Evolutionary conservation across 2,113 vertebrate genomes (phyloP).

Genomic region (Poeciliopsis turrubarensis): DNA sequence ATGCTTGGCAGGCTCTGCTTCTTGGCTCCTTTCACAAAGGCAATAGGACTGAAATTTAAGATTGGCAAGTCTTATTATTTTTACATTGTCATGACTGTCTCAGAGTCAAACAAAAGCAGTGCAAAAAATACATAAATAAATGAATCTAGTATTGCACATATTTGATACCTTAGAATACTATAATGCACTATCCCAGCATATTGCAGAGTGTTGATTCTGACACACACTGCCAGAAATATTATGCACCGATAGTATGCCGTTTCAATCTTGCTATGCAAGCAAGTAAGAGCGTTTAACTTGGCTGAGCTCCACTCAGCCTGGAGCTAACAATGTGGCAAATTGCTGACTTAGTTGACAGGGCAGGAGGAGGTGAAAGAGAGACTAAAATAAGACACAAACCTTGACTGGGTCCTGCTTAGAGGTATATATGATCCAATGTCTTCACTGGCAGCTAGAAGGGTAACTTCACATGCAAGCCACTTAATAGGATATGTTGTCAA

Average conservation of each 20-base stretch:
- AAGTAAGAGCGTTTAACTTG: conserved; percentile 14
- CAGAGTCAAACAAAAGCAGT: not conserved
- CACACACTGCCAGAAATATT: not conserved
- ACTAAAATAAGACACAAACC: conserved; percentile 44
- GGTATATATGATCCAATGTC: conserved; percentile 10
- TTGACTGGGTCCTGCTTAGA: conserved; percentile 15
- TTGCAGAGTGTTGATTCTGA: not conserved
- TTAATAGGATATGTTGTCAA: conserved; percentile 46
- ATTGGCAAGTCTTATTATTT: not conserved
- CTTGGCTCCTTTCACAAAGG: conserved; percentile 14
- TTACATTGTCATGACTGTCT: not conserved
- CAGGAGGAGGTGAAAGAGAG: conserved; percentile 27
- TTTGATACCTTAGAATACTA: not conserved
- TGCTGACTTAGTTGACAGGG: conserved; percentile 22
- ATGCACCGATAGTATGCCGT: not conserved
- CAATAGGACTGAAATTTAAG: conserved; percentile 1
- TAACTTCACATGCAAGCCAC: conserved; percentile 17
- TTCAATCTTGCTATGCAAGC: not conserved
- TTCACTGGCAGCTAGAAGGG: conserved; percentile 12
- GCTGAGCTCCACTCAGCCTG: conserved; percentile 1
- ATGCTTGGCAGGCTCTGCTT: conserved; percentile 19
- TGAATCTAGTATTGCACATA: not conserved
- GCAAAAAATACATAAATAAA: not conserved
- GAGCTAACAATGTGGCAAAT: conserved; percentile 24
- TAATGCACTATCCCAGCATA: not conserved